Evolutionary conservation across 2,113 vertebrate species (phyloP), one percentile per base, ranked within the genome.

Genomic region (Ciconia maguari): DNA sequence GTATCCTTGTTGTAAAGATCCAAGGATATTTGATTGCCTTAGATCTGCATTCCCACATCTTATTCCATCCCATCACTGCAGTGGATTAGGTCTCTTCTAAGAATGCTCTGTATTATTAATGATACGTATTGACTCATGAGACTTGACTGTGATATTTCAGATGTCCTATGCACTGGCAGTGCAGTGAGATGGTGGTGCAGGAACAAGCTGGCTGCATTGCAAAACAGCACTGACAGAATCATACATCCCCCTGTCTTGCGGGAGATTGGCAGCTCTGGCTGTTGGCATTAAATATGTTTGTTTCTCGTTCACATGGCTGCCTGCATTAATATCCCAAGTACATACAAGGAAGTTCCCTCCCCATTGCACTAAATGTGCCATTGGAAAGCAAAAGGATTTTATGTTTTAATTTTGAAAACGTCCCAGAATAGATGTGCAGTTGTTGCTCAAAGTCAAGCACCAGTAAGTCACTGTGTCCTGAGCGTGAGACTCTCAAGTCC

Each of bases 401-500:
- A 69, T 13, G 2, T 15, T 55, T 94, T 65, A 52, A 34, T 77
- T 86, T 55, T 70, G 21, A 57, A 85, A 82, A 58, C 8, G 4
- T 77, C 32, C 15, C 10, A 58, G 42, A 51, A 21, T 14, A 79
- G 18, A 60, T 20, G 16, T 11, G 7, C 19, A 11, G 19, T 58
- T 89, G 86, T 61, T 83, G 30, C 64, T 62, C 0, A 0, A 0
- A 2, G 30, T 29, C 10, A 41, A 69, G 16, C 0, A 0, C 25
- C 16, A 10, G 14, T 38, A 30, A 49, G n/a, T 38, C 75, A 46
- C 5, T 4, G 25, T 15, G 9, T 66, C 17, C 48, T 30, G 41
- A 69, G 41, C 6, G 19, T 1, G 3, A 49, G 15, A 36, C 4
- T 46, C 52, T 11, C 19, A 54, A 27, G n/a, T 5, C 5, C 5